phyloP scores from a whole-genome alignment of 2,888 invertebrate species.

The Mechanitis mazaeus region DNA sequence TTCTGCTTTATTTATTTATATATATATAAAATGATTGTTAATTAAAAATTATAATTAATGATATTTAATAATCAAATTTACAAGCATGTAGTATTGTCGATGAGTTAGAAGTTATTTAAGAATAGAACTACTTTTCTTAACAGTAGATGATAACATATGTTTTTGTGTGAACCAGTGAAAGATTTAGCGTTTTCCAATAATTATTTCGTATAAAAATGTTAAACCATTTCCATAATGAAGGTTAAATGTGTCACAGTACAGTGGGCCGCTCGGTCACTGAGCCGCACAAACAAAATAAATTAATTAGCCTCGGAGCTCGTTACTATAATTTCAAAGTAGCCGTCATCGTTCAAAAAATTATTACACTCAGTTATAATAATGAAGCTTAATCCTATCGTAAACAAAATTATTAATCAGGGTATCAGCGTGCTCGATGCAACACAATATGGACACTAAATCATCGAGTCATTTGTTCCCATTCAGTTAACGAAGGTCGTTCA shows the following conservation, averaged over 20 bases:
- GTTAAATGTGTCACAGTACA: slow-evolving; percentile 8
- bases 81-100: too few relatives aligned
- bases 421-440: slow-evolving; percentile 50
- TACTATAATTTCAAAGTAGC: slow-evolving; percentile 25
- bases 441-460: slow-evolving; percentile 55
- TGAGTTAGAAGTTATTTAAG: too few relatives aligned
- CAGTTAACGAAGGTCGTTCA: slow-evolving; percentile 58
- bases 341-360: slow-evolving; percentile 25
- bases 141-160: too few relatives aligned
- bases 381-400: slow-evolving; percentile 35
- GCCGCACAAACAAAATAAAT: slow-evolving; percentile 18
- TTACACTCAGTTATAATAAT: slow-evolving; percentile 31
- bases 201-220: slow-evolving; percentile 9
- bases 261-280: slow-evolving; percentile 15
- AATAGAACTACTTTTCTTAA: too few relatives aligned
- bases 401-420: slow-evolving; percentile 52
- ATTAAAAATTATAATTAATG: too few relatives aligned
- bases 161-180: too few relatives aligned
- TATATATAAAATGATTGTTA: too few relatives aligned
- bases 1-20: too few relatives aligned
- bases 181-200: neutral
- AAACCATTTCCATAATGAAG: slow-evolving; percentile 1
- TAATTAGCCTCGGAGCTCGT: slow-evolving; percentile 21
- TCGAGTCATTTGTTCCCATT: slow-evolving; percentile 66
- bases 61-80: too few relatives aligned